Percentiles rank a stretch among this genome's conserved stretches.
Evolutionary conservation across 64 coral and sea anemone genomes (phyloP).

Genomic region (Trachythela sp.): DNA sequence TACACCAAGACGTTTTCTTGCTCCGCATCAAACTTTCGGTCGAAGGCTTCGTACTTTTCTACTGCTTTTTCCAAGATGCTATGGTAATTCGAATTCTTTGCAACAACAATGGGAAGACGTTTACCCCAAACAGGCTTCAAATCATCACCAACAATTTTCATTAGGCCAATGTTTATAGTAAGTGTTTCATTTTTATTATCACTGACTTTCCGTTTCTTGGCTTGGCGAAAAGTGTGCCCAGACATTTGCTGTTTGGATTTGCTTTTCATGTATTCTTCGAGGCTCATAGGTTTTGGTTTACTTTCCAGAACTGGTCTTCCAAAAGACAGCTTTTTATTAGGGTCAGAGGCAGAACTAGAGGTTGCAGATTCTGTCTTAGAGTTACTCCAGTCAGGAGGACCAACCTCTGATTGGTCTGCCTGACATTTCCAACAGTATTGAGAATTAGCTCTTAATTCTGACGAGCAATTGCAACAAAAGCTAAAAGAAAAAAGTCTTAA

Average conservation of each 20-base stretch:
- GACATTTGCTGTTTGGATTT: neutral
- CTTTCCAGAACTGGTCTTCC: neutral
- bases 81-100: neutral
- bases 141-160: neutral
- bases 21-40: neutral
- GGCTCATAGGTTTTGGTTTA: neutral
- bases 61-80: neutral
- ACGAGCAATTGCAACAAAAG: neutral
- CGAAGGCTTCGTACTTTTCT: neutral
- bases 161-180: neutral
- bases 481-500: neutral
- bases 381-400: neutral
- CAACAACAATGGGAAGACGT: neutral
- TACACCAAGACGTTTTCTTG: neutral
- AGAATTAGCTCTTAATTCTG: neutral
- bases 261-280: neutral
- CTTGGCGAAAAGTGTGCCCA: neutral
- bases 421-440: neutral
- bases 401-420: neutral
- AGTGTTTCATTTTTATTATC: neutral
- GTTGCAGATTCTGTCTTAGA: neutral
- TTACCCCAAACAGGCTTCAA: neutral
- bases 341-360: neutral
- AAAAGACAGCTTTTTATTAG: neutral
- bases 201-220: neutral